These are phyloP conservation scores for Cyphomyrmex costatus DNA, from an alignment of 1,140 invertebrate species.

Conservation along the genomic window DNA sequence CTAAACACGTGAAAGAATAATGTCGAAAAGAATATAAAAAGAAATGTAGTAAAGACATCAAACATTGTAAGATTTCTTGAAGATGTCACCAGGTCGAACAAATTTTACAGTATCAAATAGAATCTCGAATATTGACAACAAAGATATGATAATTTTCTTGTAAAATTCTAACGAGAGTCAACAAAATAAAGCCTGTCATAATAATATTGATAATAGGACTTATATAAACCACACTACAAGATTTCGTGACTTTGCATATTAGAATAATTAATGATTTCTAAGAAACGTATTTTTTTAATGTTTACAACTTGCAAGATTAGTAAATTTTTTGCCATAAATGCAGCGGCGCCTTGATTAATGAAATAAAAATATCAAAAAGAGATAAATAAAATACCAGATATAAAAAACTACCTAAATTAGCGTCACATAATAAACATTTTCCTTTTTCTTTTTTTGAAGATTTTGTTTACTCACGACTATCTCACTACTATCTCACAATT, in stretches of 20 bases:
- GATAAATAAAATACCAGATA: background rate
- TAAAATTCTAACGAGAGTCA: background rate
- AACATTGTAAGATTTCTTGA: background rate
- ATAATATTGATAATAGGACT: constrained; percentile 5
- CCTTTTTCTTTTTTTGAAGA: too few species aligned
- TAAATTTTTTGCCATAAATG: background rate
- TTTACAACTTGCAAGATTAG: background rate
- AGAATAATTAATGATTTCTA: background rate
- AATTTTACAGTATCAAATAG: background rate
- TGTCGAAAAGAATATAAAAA: background rate
- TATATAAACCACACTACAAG: background rate
- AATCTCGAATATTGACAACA: background rate
- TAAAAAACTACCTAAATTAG: background rate
- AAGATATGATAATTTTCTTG: constrained; percentile 2
- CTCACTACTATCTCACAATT: too few species aligned
- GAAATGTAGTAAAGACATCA: too few species aligned
- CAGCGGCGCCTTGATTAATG: background rate
- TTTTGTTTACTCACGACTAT: too few species aligned
- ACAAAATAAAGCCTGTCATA: background rate
- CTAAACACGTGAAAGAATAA: background rate
- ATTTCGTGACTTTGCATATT: background rate
- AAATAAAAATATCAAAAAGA: background rate
- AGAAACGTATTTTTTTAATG: constrained; percentile 21
- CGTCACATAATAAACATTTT: background rate
- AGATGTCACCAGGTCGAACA: background rate